Evolutionary conservation across 2,888 invertebrate genomes (phyloP).

Genomic region (Subacronicta megacephala): DNA sequence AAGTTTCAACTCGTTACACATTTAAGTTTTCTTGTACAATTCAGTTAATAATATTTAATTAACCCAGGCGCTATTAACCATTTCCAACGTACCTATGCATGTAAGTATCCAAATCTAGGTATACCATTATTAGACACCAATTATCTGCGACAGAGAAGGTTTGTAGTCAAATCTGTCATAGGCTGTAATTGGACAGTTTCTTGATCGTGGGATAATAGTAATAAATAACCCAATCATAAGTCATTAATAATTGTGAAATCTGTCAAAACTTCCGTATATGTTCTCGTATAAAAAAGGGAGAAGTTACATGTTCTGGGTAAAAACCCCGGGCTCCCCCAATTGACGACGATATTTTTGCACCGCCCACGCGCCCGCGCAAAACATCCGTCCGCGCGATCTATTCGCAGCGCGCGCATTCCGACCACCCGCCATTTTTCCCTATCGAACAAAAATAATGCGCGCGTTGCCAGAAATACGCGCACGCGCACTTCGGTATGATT

Average conservation of each 20-base stretch:
- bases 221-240: slow-evolving; percentile 6
- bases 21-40: background rate
- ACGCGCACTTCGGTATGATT: slow-evolving; percentile 61
- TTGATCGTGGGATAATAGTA: slow-evolving; percentile 2
- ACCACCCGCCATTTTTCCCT: slow-evolving; percentile 78
- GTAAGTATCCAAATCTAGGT: too few species aligned
- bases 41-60: background rate
- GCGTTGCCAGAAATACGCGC: slow-evolving; percentile 78
- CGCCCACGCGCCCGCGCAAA: slow-evolving; percentile 77
- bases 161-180: background rate
- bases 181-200: background rate
- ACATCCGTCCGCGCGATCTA: slow-evolving; percentile 82
- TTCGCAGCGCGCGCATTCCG: slow-evolving; percentile 82
- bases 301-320: slow-evolving; percentile 8
- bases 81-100: too few species aligned
- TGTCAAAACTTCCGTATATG: slow-evolving; percentile 8
- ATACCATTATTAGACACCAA: background rate
- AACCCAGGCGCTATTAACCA: background rate
- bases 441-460: slow-evolving; percentile 80
- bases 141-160: background rate
- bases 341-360: slow-evolving; percentile 51
- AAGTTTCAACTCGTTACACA: background rate
- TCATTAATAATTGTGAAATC: too few species aligned
- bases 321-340: slow-evolving; percentile 43
- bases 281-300: background rate